phyloP scores from a whole-genome alignment of 2,888 invertebrate genomes.

The Maniola hyperantus region DNA sequence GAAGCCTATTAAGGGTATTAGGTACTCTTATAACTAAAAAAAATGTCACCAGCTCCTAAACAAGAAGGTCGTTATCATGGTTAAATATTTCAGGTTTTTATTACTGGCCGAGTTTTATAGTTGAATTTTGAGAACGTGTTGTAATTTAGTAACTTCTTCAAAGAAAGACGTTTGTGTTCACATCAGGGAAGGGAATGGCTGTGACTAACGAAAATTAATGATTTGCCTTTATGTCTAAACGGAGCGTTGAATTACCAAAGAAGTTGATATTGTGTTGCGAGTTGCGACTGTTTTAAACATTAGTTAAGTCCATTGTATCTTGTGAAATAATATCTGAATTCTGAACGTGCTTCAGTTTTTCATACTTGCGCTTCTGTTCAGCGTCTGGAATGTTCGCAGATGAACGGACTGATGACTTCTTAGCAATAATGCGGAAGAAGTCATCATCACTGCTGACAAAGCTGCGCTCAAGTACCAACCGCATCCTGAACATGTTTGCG shows the following conservation, averaged over 20 bases:
- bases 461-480: too few relatives aligned
- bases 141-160: conserved; percentile 45
- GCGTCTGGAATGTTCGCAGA: too few relatives aligned
- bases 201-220: conserved; percentile 43
- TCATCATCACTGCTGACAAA: too few relatives aligned
- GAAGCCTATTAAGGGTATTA: too few relatives aligned
- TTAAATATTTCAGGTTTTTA: conserved; percentile 57
- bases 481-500: too few relatives aligned
- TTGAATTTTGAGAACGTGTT: conserved; percentile 46
- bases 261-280: not conserved
- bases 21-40: too few relatives aligned
- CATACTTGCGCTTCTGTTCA: too few relatives aligned
- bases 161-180: conserved; percentile 40
- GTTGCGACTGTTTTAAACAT: not conserved
- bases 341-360: too few relatives aligned
- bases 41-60: not conserved
- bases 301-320: not conserved
- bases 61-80: conserved; percentile 28
- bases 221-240: conserved; percentile 20
- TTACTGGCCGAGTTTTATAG: conserved; percentile 50
- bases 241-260: conserved; percentile 14
- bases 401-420: too few relatives aligned
- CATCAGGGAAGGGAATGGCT: conserved; percentile 40
- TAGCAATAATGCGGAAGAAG: too few relatives aligned
- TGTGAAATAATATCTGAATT: not conserved